A percentile compares a stretch with the other conserved stretches of the same genome.
Evolutionary conservation across 2,113 vertebrate species (phyloP).

Genomic region (Sapayoa aenigma): DNA sequence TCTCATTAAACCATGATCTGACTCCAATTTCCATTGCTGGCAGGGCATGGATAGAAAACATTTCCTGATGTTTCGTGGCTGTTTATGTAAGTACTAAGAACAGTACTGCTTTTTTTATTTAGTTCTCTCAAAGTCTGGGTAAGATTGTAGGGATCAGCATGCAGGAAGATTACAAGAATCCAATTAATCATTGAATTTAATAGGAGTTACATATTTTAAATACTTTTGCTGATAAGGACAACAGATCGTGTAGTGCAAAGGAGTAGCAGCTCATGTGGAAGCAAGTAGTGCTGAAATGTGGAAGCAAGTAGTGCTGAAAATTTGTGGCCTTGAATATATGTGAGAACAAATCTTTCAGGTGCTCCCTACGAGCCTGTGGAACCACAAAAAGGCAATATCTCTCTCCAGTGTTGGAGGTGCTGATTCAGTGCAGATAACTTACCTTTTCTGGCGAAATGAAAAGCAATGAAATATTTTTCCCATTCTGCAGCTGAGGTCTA

Average conservation of each 20-base stretch:
- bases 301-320: neutral
- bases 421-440: neutral
- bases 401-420: neutral
- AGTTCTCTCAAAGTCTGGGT: neutral
- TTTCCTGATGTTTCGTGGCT: neutral
- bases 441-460: neutral
- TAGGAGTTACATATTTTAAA: neutral
- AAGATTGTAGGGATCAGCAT: neutral
- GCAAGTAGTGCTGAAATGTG: neutral
- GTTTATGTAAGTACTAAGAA: neutral
- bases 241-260: neutral
- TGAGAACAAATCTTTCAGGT: neutral
- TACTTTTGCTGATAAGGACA: neutral
- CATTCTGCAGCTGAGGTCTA: neutral
- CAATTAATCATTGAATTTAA: neutral
- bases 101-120: neutral
- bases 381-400: neutral
- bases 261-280: neutral
- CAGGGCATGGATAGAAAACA: neutral
- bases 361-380: neutral
- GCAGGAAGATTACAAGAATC: neutral
- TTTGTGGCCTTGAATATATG: neutral
- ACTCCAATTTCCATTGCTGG: neutral
- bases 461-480: neutral
- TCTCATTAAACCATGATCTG: neutral